Conservation (phyloP, 2,113 vertebrate genomes). For the Balaenoptera acutorostrata region DNA sequence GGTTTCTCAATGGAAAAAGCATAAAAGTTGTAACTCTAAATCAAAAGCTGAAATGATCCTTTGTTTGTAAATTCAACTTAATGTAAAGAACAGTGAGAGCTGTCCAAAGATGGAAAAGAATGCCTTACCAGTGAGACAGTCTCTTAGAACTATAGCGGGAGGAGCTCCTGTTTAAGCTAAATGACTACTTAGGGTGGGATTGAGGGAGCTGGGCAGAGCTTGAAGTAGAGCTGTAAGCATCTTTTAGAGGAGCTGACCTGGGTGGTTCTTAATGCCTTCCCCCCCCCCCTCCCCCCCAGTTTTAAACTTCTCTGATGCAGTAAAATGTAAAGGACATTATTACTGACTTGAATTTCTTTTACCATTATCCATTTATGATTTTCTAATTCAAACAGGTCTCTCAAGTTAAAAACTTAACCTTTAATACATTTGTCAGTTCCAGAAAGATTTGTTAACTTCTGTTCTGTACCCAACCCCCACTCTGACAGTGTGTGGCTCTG, state of each 20-base stretch:
- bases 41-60: not conserved
- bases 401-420: slow-evolving; percentile 13
- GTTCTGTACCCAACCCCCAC: not conserved
- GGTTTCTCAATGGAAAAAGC: not conserved
- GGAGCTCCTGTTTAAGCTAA: not conserved
- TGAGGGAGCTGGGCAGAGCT: not conserved
- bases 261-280: not conserved
- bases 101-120: slow-evolving; percentile 32
- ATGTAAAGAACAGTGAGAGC: slow-evolving; percentile 35
- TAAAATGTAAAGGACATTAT: slow-evolving; percentile 12
- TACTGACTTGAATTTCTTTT: not conserved
- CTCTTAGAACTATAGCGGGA: not conserved
- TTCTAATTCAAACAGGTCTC: not conserved
- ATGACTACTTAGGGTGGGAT: not conserved
- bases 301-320: not conserved
- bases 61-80: slow-evolving; percentile 34
- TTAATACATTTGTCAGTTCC: slow-evolving; percentile 8
- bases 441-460: slow-evolving; percentile 31
- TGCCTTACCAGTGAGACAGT: not conserved
- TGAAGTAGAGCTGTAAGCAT: not conserved
- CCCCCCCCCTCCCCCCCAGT: not conserved
- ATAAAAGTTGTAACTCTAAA: not conserved
- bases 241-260: not conserved
- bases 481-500: not conserved
- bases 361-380: not conserved